Evolutionary conservation across 2,888 invertebrate genomes (phyloP), one percentile per base, ranked within the genome.

Genomic region (Andrena camellia): DNA sequence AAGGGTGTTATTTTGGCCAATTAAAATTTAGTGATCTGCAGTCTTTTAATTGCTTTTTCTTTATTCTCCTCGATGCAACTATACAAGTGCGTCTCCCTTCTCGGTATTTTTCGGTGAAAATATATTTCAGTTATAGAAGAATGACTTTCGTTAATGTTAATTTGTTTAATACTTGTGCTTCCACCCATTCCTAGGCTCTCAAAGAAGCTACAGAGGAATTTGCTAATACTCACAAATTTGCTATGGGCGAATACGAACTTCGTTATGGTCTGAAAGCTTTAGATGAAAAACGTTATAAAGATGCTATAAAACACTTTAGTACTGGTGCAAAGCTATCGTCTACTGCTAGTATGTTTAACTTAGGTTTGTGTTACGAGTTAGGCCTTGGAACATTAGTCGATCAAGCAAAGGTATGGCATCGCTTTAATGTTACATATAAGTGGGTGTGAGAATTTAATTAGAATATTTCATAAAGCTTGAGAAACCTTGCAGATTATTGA

Each of bases 341-440:
- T 92, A 94, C 95, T 70, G 95, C 95, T 83, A 96, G 96, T 48
- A 94, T 96, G 81, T 97, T 96, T 90, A 97, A 97, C 91, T 94
- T 97, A 82, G 97, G 96, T 1, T 90, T 97, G 35, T 97, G 97
- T 90, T 96, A 96, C 92, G 97, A 97, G 92, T 94, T 95, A 89
- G 97, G 97, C 0, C 92, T 96, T 74, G 97, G 97, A 78, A 96
- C 96, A 2, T 92, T 94, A 54, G 94, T 94, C 81, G 95, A 96
- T 94, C 94, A 95, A 81, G 94, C 94, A 91, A 95, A 95, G 94
- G 96, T 96, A 93, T 90, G 88, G 64, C 20, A 72, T 66, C 62
- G 35, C 4, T 35, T 63, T 48, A 50, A 70, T 23, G 0, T 8
- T 8, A 35, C 8, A 23, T 23, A 48, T n/a, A 64, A 42, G 35